Percentiles rank a stretch among this genome's conserved stretches.
Conservation (phyloP, 1,140 invertebrate genomes). For the Dinoponera quadriceps region DNA sequence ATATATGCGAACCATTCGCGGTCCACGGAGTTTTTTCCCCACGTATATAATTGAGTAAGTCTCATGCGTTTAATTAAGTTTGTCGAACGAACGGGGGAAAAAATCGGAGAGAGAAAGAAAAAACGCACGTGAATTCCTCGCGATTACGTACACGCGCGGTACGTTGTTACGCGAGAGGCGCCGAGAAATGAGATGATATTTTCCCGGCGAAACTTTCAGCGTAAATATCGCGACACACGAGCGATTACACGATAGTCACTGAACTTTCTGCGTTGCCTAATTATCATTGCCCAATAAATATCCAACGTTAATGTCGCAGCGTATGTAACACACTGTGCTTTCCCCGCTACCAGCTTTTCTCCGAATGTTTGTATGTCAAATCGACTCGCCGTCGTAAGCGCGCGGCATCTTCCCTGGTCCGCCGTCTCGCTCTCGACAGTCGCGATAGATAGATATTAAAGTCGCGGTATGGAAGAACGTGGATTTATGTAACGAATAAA, state of each 20-base stretch:
- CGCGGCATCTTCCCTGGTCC: not conserved
- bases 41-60: not conserved
- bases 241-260: not conserved
- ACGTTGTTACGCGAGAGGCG: not conserved
- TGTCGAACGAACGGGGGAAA: not conserved
- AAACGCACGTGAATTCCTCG: not conserved
- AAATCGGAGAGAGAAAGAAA: too few species aligned
- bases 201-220: not conserved
- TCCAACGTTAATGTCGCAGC: not conserved
- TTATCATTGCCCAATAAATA: not conserved
- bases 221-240: not conserved
- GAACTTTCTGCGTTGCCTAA: conserved; percentile 6
- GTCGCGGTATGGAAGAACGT: too few species aligned
- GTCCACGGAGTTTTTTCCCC: not conserved
- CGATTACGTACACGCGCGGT: not conserved
- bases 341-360: not conserved
- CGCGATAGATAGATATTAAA: too few species aligned
- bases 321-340: not conserved
- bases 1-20: not conserved
- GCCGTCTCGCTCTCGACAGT: too few species aligned
- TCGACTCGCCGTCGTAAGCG: too few species aligned
- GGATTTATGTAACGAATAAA: too few species aligned
- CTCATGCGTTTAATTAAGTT: not conserved
- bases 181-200: conserved; percentile 2
- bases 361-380: not conserved